These are phyloP conservation scores for Scaptomyza cyrtandrae DNA, from an alignment of 2,888 invertebrate species.

Conservation along the genomic window DNA sequence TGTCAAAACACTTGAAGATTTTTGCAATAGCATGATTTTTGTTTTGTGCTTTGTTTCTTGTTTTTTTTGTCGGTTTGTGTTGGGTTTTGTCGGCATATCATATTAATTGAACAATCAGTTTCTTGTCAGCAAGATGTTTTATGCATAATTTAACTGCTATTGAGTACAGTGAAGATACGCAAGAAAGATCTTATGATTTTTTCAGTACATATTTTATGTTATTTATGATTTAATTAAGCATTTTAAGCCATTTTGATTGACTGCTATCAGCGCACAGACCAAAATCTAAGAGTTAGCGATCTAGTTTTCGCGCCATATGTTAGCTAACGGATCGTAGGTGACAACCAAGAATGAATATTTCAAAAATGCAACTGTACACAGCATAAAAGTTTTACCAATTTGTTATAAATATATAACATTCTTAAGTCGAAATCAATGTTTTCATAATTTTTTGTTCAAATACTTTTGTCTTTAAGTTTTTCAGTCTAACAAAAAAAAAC, in stretches of 20 bases:
- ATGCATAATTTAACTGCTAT: slow-evolving; percentile 42
- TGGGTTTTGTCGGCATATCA: slow-evolving; percentile 36
- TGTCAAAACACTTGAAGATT: not conserved
- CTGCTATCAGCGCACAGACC: not conserved
- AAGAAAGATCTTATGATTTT: not conserved
- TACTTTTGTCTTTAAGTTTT: too few species aligned
- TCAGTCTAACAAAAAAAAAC: too few species aligned
- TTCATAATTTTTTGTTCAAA: too few species aligned
- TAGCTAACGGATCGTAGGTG: too few species aligned
- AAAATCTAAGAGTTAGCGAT: too few species aligned
- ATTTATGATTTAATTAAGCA: not conserved
- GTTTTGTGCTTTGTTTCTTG: not conserved
- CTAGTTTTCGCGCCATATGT: too few species aligned
- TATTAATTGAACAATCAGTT: slow-evolving; percentile 75
- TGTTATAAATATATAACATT: too few species aligned
- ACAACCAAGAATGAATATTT: too few species aligned
- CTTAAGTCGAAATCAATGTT: too few species aligned
- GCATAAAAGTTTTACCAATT: too few species aligned
- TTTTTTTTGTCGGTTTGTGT: slow-evolving; percentile 22
- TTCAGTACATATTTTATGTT: not conserved
- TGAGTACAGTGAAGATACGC: slow-evolving; percentile 37
- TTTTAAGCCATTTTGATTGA: not conserved
- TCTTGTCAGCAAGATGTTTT: slow-evolving; percentile 69
- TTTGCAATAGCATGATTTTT: slow-evolving; percentile 24
- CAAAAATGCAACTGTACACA: too few species aligned